Evolutionary conservation across 2,113 vertebrate species (phyloP), one percentile per base, ranked within the genome.

Genomic region (Cephalophus harveyi): DNA sequence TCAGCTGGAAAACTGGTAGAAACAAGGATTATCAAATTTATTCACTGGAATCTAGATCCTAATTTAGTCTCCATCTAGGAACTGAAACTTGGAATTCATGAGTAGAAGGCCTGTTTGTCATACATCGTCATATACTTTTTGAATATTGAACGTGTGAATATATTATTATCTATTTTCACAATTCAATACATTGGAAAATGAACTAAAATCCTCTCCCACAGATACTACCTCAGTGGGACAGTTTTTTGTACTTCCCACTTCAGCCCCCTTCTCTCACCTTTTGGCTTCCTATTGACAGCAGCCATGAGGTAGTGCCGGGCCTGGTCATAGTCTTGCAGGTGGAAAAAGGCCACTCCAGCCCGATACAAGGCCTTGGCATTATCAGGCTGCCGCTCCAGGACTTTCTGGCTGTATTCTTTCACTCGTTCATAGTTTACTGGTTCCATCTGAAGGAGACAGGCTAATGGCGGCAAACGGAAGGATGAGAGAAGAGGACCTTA

Each of bases 311-410:
- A 99, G 62, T 98, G 97, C 74, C 98, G 99, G 30, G 99, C 99
- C 76, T 97, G 97, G 71, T 99, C 98, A 11, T 99, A 99, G 92
- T 99, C 99, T 87, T 99, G 99, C 74, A 99, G 98, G 97, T 99
- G 99, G 97, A 99, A 98, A n/a, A 98, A 98, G 52, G 99, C 99
- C 43, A 99, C 99, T 23, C 99, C 99, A 0, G 99, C 99, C 74
- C 99, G 99, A 97, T 99, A 99, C 92, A 99, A 97, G 1, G 99
- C 99, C 97, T 99, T 99, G 93, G 99, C 96, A 43, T 99, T 99
- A 19, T 98, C 98, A 2, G 99, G 98, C 93, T 99, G 99, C 97
- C 98, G 98, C 79, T 98, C 98, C 74, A 99, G 98, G 33, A 99
- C 99, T 79, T 99, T 99, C 93, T 99, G 98, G 95, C 99, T 99